Percentiles rank a stretch among this genome's conserved stretches.
Conservation (phyloP, 1,140 invertebrate genomes). For the Rhopalosiphum maidis region DNA sequence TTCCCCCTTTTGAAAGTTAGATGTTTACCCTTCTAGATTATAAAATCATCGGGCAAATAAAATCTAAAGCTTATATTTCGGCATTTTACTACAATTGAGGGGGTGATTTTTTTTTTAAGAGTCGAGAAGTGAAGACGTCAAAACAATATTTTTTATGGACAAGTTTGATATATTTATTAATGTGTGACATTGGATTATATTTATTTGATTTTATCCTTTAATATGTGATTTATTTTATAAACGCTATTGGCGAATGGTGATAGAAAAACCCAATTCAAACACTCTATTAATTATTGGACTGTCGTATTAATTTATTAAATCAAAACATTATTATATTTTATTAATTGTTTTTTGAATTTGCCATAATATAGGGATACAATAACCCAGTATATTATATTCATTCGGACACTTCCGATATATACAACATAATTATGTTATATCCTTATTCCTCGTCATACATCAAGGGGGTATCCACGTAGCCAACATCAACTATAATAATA, state of each 20-base stretch:
- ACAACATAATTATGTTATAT: neutral
- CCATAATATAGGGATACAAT: neutral
- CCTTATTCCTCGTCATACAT: neutral
- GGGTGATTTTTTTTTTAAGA: conserved; percentile 8
- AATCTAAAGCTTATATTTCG: conserved; percentile 38
- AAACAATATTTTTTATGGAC: conserved; percentile 22
- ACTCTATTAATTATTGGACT: neutral
- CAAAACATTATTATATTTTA: neutral
- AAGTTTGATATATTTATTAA: neutral
- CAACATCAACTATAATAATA: neutral
- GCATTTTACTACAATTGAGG: conserved; percentile 33
- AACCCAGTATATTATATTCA: neutral
- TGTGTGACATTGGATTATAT: neutral
- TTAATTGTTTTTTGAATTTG: neutral
- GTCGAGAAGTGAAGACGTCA: neutral
- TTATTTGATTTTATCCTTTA: neutral
- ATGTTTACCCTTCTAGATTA: conserved; percentile 43
- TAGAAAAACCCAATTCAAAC: neutral
- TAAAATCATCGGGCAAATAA: conserved; percentile 48
- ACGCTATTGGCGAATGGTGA: neutral
- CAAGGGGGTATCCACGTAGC: neutral
- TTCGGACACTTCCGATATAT: neutral
- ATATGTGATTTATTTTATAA: neutral
- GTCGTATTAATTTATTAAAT: neutral
- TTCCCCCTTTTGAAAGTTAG: conserved; percentile 35